phyloP scores from a whole-genome alignment of 1,140 invertebrate species.

The Polypedilum pembai region DNA sequence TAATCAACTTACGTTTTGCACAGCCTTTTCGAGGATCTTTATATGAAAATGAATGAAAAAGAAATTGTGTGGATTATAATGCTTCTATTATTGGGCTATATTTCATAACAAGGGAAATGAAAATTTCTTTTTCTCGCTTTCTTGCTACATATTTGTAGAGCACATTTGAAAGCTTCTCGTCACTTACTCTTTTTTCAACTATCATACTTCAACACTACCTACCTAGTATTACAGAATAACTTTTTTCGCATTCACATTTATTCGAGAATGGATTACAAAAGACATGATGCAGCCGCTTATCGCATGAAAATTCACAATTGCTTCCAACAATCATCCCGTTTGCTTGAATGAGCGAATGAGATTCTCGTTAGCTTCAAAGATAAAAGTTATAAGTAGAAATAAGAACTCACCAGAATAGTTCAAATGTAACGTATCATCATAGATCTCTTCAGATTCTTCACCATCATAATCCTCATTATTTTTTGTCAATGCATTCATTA shows the following conservation, averaged over 20 bases:
- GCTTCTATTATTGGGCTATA: too few species aligned
- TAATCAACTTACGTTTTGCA: slow-evolving; percentile 62
- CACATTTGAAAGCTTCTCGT: too few species aligned
- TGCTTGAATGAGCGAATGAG: slow-evolving; percentile 41
- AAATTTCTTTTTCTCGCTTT: too few species aligned
- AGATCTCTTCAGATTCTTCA: not conserved
- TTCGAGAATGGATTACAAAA: slow-evolving; percentile 60
- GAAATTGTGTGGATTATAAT: too few species aligned
- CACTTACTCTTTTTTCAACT: too few species aligned
- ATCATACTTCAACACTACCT: too few species aligned
- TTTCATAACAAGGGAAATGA: not conserved
- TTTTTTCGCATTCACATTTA: slow-evolving; percentile 66
- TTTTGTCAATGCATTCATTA: too few species aligned
- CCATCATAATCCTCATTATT: not conserved
- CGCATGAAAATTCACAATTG: slow-evolving; percentile 65
- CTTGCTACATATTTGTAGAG: too few species aligned
- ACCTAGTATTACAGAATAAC: slow-evolving; percentile 66
- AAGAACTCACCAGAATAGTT: slow-evolving; percentile 7
- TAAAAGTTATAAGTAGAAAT: not conserved
- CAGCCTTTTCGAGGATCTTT: slow-evolving; percentile 52
- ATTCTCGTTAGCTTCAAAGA: not conserved
- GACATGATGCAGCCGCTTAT: slow-evolving; percentile 61
- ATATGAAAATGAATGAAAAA: not conserved
- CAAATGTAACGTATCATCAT: not conserved
- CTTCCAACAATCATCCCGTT: slow-evolving; percentile 66